phyloP scores from a whole-genome alignment of 2,113 vertebrate genomes.

The Neogobius melanostomus region DNA sequence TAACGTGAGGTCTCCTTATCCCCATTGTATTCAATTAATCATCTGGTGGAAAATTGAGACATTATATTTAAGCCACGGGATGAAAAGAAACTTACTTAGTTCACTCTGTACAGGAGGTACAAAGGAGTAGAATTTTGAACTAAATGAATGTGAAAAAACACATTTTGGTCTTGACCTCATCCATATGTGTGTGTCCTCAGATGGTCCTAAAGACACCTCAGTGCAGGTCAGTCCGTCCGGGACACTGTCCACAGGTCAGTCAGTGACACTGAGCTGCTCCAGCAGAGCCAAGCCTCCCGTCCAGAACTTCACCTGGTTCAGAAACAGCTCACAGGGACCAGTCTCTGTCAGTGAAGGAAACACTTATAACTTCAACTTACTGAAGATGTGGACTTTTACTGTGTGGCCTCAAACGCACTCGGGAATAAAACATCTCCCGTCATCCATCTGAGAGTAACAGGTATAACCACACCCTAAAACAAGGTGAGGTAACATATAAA shows the following conservation, averaged over 20 bases:
- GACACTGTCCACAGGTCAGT: constrained; percentile 15
- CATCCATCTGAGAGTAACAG: neutral
- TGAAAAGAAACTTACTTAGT: neutral
- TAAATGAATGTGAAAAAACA: too few species aligned
- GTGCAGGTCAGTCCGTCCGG: constrained; percentile 14
- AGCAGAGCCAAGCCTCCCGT: constrained; percentile 25
- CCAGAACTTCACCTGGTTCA: constrained; percentile 9
- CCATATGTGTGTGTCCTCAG: constrained; percentile 17
- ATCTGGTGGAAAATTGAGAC: too few species aligned
- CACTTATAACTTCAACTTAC: constrained; percentile 3
- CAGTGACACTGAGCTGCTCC: constrained; percentile 27
- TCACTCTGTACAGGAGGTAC: too few species aligned
- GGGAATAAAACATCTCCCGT: neutral
- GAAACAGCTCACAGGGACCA: neutral
- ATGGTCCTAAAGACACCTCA: constrained; percentile 29
- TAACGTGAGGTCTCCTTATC: too few species aligned
- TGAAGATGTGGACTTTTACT: neutral
- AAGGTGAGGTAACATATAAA: too few species aligned
- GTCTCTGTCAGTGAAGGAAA: constrained; percentile 6
- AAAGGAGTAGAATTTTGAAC: too few species aligned
- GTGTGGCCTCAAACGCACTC: neutral
- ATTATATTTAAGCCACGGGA: too few species aligned
- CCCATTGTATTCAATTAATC: too few species aligned
- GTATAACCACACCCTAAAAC: neutral
- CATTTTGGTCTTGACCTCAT: neutral